Evolutionary conservation across 2,113 vertebrate genomes (phyloP).

Genomic region (Lontra canadensis): DNA sequence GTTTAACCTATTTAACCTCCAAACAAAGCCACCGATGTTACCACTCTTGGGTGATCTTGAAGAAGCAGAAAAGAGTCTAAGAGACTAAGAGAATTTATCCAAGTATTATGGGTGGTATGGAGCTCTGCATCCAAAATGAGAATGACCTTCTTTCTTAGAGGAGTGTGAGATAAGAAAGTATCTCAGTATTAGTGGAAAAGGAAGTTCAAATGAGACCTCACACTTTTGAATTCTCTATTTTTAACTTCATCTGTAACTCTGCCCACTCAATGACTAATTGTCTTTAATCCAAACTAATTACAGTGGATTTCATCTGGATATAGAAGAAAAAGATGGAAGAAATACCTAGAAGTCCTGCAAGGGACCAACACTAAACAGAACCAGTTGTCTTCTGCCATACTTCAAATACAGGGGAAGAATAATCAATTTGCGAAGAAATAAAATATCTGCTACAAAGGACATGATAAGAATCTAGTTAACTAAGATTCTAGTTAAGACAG

Average conservation of each 20-base stretch:
- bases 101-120: background rate
- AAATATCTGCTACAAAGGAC: background rate
- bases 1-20: background rate
- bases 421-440: background rate
- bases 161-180: background rate
- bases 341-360: background rate
- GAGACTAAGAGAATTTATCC: background rate
- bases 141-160: background rate
- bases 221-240: background rate
- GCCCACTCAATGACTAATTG: background rate
- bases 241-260: background rate
- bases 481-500: background rate
- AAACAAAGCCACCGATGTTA: background rate
- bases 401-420: background rate
- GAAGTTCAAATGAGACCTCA: background rate
- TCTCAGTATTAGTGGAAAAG: background rate
- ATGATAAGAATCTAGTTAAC: background rate
- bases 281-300: background rate
- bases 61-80: background rate
- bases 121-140: background rate
- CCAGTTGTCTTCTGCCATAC: background rate
- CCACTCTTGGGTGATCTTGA: background rate
- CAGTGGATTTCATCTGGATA: background rate
- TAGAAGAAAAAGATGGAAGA: background rate
- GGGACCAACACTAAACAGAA: background rate